Evolutionary conservation across 2,797 vertebrate genomes (phyloP).

Genomic region (Enoplosus armatus): DNA sequence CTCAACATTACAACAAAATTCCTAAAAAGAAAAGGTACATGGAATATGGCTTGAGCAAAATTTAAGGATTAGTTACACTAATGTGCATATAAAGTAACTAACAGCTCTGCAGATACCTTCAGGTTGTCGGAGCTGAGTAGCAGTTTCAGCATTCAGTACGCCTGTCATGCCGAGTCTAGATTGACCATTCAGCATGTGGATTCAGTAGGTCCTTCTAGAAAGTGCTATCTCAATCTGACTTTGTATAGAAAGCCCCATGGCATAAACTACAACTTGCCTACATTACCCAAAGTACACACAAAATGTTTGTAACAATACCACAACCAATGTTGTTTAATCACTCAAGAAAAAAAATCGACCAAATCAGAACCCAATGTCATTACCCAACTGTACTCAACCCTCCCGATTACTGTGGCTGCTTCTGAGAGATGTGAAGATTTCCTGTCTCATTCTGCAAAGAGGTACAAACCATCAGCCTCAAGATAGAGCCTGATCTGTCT

Average conservation of each 20-base stretch:
- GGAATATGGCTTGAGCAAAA: no score
- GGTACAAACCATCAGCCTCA: slow-evolving; percentile 1
- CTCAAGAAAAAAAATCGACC: not conserved
- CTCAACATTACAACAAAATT: no score
- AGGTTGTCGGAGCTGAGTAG: not conserved
- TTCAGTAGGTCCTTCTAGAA: not conserved
- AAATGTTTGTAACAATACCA: not conserved
- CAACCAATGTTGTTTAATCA: not conserved
- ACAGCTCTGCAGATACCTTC: not conserved
- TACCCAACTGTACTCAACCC: not conserved
- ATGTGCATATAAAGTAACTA: not conserved
- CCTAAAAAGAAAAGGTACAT: no score
- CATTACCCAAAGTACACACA: not conserved
- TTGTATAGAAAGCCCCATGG: not conserved
- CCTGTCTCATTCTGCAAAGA: slow-evolving; percentile 14
- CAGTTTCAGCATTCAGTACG: not conserved
- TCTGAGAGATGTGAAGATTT: slow-evolving; percentile 10
- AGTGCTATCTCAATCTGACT: not conserved
- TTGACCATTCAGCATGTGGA: not conserved
- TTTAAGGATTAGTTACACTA: not conserved
- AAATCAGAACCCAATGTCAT: not conserved
- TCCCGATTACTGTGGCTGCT: not conserved
- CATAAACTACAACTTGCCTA: not conserved
- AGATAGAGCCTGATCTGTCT: not conserved
- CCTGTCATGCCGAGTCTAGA: not conserved